Evolutionary conservation across 2,888 invertebrate species (phyloP), one percentile per base, ranked within the genome.

Genomic region (Timema podura): DNA sequence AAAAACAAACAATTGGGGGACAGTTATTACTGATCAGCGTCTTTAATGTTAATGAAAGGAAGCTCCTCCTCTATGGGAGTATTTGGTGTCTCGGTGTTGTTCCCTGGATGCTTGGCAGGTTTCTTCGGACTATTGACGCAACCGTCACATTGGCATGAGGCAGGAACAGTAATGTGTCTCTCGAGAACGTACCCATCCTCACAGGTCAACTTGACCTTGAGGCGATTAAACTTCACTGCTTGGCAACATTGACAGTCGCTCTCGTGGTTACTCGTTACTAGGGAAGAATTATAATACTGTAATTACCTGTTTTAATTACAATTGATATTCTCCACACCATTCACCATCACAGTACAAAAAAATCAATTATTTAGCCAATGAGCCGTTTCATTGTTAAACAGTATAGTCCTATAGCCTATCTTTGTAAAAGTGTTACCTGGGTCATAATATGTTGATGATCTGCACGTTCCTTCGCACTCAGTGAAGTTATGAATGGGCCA

Each of bases 391-490:
- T 30, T 30, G 30, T 30, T 30, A n/a, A n/a, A n/a, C n/a, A n/a
- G n/a, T 30, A 30, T 30, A 30, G 3, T 30, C 3, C 30, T 30
- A 30, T 30, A 30, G 30, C 30, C 30, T 30, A 30, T 30, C 1
- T 30, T 30, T 30, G 30, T 30, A 30, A 30, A 30, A 30, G 30
- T 30, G 84, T 84, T 77, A 90, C 91, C 81, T 76, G 83, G 80
- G 77, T 90, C 89, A 75, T 61, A 67, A 44, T 16, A 11, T 10
- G 91, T 89, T 16, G 87, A 87, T 0, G 92, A 91, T 74, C 85
- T 82, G 76, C 93, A 93, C 13, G 82, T 78, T 0, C 93, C 93
- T 66, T 84, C 83, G 76, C 93, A 93, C 79, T 91, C 88, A 9
- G 85, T 87, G 76, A 92, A 86, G 6, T 86, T 87, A 6, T 76